Conservation (phyloP, 2,888 invertebrate species). For the Chrysodeixis includens region DNA sequence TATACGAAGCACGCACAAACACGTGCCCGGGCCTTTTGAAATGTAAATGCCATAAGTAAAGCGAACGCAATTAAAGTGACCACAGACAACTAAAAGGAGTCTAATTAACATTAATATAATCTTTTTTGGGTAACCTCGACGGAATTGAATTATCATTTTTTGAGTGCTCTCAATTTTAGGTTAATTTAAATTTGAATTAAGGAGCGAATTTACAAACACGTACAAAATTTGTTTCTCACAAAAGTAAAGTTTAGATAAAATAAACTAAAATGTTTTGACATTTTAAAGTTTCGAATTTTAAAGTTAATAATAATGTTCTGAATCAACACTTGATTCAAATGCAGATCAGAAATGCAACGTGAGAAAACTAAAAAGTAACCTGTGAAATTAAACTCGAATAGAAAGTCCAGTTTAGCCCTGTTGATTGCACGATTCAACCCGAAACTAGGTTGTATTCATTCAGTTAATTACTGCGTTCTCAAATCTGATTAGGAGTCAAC, state of each 20-base stretch:
- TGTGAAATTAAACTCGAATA: constrained; percentile 18
- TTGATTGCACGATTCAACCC: constrained; percentile 40
- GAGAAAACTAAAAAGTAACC: background rate
- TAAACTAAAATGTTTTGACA: too few relatives aligned
- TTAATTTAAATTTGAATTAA: constrained; percentile 23
- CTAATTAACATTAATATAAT: constrained; percentile 50
- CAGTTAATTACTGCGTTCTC: constrained; percentile 54
- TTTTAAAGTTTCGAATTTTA: background rate
- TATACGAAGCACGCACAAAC: constrained; percentile 33
- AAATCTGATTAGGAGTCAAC: constrained; percentile 79
- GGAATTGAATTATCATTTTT: constrained; percentile 30
- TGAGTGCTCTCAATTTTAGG: constrained; percentile 15
- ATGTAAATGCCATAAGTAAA: constrained; percentile 54
- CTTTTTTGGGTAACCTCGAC: constrained; percentile 28
- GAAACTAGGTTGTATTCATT: constrained; percentile 47
- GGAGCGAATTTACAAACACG: background rate
- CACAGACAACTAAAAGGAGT: constrained; percentile 31
- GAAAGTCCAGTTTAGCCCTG: constrained; percentile 15
- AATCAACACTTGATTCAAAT: background rate
- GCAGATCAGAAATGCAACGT: constrained; percentile 6
- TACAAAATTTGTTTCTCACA: background rate
- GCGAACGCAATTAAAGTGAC: constrained; percentile 50
- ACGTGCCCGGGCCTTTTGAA: constrained; percentile 44
- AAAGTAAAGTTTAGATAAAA: too few relatives aligned
- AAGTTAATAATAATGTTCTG: background rate